A percentile compares a stretch with the other conserved stretches of the same genome.
phyloP scores from a whole-genome alignment of 2,797 vertebrate species.

The Okamejei kenojei region DNA sequence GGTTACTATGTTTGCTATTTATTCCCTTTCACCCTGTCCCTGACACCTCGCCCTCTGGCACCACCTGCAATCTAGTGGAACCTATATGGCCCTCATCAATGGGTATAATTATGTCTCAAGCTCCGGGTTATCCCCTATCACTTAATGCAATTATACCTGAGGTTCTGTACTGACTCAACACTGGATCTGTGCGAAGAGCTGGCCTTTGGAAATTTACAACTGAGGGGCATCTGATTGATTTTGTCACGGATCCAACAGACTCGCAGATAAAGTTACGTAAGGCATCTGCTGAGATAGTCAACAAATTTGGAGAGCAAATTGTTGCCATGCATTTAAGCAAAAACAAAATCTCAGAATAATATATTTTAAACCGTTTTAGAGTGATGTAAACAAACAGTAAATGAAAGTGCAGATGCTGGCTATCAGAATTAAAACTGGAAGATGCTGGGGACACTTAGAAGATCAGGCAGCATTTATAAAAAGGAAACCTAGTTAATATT shows the following conservation, averaged over 20 bases:
- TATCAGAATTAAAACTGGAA: no score
- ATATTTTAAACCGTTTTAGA: not conserved
- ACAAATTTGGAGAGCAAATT: not conserved
- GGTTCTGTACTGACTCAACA: not conserved
- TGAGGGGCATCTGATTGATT: not conserved
- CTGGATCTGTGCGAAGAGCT: not conserved
- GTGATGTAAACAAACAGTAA: no score
- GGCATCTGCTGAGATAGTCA: not conserved
- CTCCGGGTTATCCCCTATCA: not conserved
- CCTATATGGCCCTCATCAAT: not conserved
- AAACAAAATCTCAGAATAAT: not conserved
- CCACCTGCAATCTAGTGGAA: not conserved
- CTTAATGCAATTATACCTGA: not conserved
- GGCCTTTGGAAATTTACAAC: not conserved
- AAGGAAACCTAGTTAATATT: no score
- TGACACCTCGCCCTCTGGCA: not conserved
- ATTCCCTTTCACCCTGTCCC: not conserved
- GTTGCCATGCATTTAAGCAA: not conserved
- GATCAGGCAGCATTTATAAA: no score
- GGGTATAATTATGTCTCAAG: not conserved
- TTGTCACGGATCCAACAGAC: not conserved
- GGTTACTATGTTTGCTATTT: not conserved
- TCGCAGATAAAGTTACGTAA: not conserved
- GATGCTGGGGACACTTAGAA: no score
- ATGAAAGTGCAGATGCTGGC: no score